Conservation (phyloP, 2,113 vertebrate genomes). For the Aphelocoma coerulescens region DNA sequence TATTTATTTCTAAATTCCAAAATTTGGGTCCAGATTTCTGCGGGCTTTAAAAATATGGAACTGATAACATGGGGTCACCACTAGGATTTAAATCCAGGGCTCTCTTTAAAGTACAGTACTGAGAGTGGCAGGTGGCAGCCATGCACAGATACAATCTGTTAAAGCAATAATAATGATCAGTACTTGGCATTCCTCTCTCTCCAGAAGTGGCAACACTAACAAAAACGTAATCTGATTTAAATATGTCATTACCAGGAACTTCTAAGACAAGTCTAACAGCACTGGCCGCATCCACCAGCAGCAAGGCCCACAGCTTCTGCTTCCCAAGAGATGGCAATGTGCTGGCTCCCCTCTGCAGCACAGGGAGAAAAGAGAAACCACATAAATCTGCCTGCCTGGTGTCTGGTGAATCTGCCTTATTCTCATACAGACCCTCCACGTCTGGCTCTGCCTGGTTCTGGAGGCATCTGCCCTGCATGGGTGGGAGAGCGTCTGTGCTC, state of each 20-base stretch:
- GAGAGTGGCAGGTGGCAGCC: constrained; percentile 7
- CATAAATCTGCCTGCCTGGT: background rate
- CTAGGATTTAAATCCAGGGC: background rate
- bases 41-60: background rate
- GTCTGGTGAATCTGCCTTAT: background rate
- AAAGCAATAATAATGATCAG: constrained; percentile 27
- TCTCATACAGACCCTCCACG: fast-evolving
- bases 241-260: background rate
- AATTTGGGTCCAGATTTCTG: background rate
- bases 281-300: background rate
- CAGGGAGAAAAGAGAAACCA: background rate
- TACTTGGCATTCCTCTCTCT: background rate
- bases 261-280: background rate
- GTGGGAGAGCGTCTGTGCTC: fast-evolving
- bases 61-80: constrained; percentile 15
- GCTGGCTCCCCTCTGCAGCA: background rate
- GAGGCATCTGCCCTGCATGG: fast-evolving
- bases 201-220: constrained; percentile 11
- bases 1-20: background rate
- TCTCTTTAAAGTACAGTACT: background rate
- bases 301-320: background rate
- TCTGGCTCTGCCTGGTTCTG: background rate
- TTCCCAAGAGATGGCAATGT: background rate
- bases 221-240: constrained; percentile 21
- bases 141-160: background rate